These are phyloP conservation scores for Melanotaenia duboulayi DNA, from an alignment of 2,113 vertebrate species.

Conservation along the genomic window DNA sequence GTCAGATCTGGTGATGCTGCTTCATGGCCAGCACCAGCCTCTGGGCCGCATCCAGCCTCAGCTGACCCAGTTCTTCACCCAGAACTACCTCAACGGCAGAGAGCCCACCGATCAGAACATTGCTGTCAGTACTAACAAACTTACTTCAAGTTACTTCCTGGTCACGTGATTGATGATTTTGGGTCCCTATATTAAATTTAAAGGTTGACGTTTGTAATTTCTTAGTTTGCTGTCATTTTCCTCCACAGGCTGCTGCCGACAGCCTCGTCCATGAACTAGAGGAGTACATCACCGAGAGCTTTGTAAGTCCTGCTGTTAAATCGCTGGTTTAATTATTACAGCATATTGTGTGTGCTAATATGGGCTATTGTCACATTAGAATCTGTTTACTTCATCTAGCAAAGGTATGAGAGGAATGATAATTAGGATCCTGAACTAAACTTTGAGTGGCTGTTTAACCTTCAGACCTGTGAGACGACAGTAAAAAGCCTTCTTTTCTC, in stretches of 20 bases:
- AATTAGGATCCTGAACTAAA: too few species aligned
- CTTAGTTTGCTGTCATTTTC: background rate
- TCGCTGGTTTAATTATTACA: too few species aligned
- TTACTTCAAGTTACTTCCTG: too few species aligned
- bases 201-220: too few species aligned
- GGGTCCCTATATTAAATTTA: too few species aligned
- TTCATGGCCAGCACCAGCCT: slow-evolving; percentile 91
- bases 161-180: too few species aligned
- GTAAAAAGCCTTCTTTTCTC: background rate
- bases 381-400: too few species aligned
- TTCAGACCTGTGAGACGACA: too few species aligned
- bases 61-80: slow-evolving; percentile 89
- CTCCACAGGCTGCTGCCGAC: slow-evolving; percentile 82
- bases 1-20: slow-evolving; percentile 93
- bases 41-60: slow-evolving; percentile 90
- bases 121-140: slow-evolving; percentile 75
- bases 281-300: slow-evolving; percentile 90
- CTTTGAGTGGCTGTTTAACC: too few species aligned
- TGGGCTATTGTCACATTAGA: too few species aligned
- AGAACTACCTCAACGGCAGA: slow-evolving; percentile 88
- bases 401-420: too few species aligned
- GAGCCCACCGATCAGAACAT: slow-evolving; percentile 90
- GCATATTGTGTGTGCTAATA: too few species aligned
- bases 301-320: slow-evolving; percentile 81
- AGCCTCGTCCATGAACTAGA: slow-evolving; percentile 86